phyloP scores from a whole-genome alignment of 2,888 invertebrate species.

The Chironomus tentans region DNA sequence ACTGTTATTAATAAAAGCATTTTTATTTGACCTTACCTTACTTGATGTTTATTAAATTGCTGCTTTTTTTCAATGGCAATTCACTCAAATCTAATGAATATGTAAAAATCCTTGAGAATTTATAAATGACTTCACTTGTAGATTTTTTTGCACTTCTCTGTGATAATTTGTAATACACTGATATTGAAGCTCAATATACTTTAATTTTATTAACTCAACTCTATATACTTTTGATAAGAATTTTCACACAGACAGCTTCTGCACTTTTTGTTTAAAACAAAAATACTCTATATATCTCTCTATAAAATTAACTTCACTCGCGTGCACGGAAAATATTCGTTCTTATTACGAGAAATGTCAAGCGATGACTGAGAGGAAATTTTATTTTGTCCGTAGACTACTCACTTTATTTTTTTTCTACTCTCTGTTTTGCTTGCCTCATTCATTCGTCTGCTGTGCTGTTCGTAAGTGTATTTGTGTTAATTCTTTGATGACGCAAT shows the following conservation, averaged over 20 bases:
- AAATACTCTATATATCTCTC: not conserved
- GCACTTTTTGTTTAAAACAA: not conserved
- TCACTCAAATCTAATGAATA: not conserved
- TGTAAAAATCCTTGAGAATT: not conserved
- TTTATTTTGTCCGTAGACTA: not conserved
- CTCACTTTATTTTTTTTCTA: not conserved
- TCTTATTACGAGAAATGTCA: not conserved
- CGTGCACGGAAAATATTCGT: not conserved
- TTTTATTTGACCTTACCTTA: not conserved
- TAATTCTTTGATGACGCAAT: not conserved
- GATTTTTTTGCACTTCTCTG: not conserved
- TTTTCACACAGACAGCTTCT: not conserved
- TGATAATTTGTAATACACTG: not conserved
- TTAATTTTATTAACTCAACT: not conserved
- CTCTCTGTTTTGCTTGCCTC: not conserved
- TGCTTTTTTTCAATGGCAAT: not conserved
- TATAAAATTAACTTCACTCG: not conserved
- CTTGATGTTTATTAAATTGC: not conserved
- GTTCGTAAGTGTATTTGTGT: not conserved
- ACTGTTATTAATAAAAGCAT: not conserved
- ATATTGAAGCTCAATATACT: not conserved
- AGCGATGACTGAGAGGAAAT: not conserved
- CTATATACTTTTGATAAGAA: constrained; percentile 1
- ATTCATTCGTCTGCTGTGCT: not conserved
- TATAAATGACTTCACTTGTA: not conserved